Conservation (phyloP, 2,797 vertebrate species). For the Mus spretus region DNA sequence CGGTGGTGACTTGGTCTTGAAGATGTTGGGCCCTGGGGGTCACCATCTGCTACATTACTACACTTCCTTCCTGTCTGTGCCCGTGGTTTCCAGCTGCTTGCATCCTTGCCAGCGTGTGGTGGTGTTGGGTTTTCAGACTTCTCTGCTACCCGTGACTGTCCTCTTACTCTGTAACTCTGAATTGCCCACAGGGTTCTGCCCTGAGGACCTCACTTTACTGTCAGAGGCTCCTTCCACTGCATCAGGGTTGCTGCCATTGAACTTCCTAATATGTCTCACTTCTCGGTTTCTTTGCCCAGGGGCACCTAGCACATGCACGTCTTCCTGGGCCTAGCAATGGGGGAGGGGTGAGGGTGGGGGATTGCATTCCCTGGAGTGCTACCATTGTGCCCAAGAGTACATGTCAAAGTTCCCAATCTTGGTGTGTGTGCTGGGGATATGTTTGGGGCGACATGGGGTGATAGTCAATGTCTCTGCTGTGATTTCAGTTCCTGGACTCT, state of each 20-base stretch:
- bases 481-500: neutral
- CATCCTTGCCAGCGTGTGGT: neutral
- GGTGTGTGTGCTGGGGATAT: neutral
- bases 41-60: neutral
- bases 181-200: neutral
- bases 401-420: neutral
- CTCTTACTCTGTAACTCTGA: neutral
- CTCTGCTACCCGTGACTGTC: neutral
- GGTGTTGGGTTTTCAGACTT: neutral
- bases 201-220: neutral
- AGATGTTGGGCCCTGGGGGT: neutral
- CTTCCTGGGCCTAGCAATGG: neutral
- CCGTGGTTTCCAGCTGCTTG: neutral
- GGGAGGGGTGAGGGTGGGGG: too few relatives aligned
- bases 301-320: neutral
- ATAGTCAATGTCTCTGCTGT: neutral
- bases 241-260: neutral
- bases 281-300: neutral
- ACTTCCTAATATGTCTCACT: neutral
- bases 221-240: neutral
- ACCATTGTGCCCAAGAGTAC: neutral
- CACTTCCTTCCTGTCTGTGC: neutral
- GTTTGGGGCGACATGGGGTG: neutral
- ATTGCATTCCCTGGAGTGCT: neutral
- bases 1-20: neutral